phyloP scores from a whole-genome alignment of 2,888 invertebrate species.

The Oxycera nigricornis region DNA sequence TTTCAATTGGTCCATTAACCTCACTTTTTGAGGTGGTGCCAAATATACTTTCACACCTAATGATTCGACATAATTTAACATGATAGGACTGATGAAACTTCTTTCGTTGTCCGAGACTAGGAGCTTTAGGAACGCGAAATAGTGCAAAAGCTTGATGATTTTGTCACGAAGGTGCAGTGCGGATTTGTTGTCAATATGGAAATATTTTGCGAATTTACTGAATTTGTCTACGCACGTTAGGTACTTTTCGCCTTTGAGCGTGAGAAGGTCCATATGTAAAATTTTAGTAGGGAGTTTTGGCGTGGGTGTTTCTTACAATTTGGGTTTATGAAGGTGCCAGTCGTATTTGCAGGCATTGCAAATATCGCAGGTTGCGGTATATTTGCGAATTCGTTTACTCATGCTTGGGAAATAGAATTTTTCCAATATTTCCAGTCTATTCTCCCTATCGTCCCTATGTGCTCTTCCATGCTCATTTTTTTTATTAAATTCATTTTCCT shows the following conservation, averaged over 20 bases:
- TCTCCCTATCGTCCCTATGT: conserved; percentile 21
- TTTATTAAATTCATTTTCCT: neutral
- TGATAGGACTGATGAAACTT: no score
- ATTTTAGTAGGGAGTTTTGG: neutral
- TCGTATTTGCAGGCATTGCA: conserved; percentile 28
- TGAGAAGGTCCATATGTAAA: conserved; percentile 8
- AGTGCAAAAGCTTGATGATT: conserved; percentile 43
- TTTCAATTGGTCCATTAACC: conserved; percentile 45
- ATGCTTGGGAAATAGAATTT: conserved; percentile 23
- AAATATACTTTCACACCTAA: conserved; percentile 44
- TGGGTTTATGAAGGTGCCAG: conserved; percentile 24
- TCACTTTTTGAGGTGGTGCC: conserved; percentile 46
- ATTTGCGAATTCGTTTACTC: conserved; percentile 10
- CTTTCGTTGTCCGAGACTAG: conserved; percentile 46
- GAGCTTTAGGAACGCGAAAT: conserved; percentile 44
- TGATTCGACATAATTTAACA: conserved; percentile 44
- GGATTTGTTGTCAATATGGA: conserved; percentile 41
- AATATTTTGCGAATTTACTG: conserved; percentile 31
- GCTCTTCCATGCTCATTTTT: conserved; percentile 6
- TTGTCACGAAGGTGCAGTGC: conserved; percentile 43
- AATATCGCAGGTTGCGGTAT: neutral
- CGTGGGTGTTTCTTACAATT: conserved; percentile 25
- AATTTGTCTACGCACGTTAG: no score
- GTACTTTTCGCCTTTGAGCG: conserved; percentile 8
- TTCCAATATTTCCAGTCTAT: conserved; percentile 13